Conservation (phyloP, 2,888 invertebrate genomes). For the Sarcophaga variegata region DNA sequence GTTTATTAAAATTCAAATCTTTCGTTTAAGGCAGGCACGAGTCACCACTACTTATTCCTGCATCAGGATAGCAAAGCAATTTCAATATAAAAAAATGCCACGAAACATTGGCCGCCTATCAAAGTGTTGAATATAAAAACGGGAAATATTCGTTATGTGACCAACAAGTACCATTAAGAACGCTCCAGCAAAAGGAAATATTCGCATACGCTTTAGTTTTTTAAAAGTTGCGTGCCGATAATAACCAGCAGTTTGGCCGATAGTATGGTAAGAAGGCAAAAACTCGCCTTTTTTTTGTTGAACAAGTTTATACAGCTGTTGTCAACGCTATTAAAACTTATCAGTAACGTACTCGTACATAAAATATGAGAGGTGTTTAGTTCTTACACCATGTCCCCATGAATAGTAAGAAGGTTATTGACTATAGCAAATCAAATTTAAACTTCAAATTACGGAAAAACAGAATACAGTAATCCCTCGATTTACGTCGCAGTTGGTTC, state of each 20-base stretch:
- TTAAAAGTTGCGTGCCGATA: constrained; percentile 63
- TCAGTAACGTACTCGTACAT: neutral
- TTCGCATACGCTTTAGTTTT: constrained; percentile 24
- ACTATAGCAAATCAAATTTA: too few relatives aligned
- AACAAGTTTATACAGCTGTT: constrained; percentile 56
- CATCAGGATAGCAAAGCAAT: constrained; percentile 27
- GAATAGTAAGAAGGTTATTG: neutral
- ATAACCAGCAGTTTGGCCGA: constrained; percentile 46
- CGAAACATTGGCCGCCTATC: neutral
- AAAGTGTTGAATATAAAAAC: constrained; percentile 6
- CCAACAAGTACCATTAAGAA: constrained; percentile 4
- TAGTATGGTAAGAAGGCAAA: neutral
- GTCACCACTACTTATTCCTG: constrained; percentile 34
- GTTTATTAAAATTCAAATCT: constrained; percentile 25
- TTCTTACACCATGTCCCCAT: constrained; percentile 4
- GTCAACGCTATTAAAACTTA: constrained; percentile 24
- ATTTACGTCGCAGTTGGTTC: too few relatives aligned
- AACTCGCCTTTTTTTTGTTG: neutral
- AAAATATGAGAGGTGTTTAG: neutral
- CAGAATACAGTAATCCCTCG: too few relatives aligned
- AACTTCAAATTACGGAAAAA: too few relatives aligned
- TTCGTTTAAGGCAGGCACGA: constrained; percentile 63
- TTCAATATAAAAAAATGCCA: constrained; percentile 15
- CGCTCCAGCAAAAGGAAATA: constrained; percentile 1
- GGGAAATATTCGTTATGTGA: constrained; percentile 3